Conservation (phyloP, 2,797 vertebrate species). For the Prionace glauca region DNA sequence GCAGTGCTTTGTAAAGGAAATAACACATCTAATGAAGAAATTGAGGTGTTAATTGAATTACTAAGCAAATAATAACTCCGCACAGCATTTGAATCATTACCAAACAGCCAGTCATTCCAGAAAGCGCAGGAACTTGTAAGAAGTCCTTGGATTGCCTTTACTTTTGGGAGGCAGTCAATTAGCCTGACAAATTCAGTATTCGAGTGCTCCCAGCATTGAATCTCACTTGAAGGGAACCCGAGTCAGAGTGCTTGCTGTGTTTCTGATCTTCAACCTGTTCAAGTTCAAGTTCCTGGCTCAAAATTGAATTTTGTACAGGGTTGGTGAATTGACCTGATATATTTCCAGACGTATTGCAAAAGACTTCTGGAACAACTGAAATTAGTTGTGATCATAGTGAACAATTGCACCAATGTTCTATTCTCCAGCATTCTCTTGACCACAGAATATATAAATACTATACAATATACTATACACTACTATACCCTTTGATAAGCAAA, state of each 20-base stretch:
- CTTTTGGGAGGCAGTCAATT: no score
- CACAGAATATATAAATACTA: background rate
- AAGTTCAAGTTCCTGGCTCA: background rate
- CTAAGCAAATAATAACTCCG: no score
- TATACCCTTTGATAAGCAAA: no score
- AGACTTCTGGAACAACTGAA: background rate
- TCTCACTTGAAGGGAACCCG: background rate
- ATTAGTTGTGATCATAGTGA: background rate
- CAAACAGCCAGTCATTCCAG: no score
- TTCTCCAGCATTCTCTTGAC: background rate
- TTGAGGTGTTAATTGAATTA: no score
- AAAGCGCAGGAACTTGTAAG: no score
- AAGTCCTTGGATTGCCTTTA: no score
- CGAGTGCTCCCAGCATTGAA: background rate
- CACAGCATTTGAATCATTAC: no score
- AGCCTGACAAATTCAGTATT: background rate
- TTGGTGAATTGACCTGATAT: background rate
- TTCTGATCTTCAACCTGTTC: background rate
- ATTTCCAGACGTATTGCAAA: background rate
- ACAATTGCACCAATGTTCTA: background rate
- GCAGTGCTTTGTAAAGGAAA: background rate
- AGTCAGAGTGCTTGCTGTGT: background rate
- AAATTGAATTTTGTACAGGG: background rate
- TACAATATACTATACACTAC: no score
- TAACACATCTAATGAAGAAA: no score